Conservation (phyloP, 2,113 vertebrate genomes). For the Oreotrochilus melanogaster region DNA sequence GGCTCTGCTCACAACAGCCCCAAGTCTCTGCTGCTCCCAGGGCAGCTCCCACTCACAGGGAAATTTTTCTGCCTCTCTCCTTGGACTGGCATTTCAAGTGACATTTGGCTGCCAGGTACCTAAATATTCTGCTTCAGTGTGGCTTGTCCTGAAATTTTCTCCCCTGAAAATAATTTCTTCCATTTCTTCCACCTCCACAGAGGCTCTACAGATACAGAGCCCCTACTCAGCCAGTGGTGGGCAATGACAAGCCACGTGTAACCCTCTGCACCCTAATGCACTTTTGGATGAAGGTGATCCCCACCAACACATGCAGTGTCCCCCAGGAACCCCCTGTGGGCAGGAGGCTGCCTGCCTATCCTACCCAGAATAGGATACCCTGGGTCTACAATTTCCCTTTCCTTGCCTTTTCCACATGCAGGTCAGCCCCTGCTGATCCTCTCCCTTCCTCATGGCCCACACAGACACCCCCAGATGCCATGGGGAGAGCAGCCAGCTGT, state of each 20-base stretch:
- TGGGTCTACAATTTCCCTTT: fast-evolving
- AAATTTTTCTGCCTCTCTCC: background rate
- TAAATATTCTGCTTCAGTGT: background rate
- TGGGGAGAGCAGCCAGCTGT: too few relatives aligned
- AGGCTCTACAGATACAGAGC: background rate
- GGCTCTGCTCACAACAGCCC: background rate
- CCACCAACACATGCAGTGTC: background rate
- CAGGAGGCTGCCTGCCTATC: background rate
- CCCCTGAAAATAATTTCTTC: background rate
- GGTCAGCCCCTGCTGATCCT: background rate
- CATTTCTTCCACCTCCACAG: background rate
- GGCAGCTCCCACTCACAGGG: background rate
- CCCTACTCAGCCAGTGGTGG: background rate
- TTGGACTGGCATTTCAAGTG: background rate
- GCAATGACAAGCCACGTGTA: fast-evolving
- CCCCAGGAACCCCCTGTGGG: background rate
- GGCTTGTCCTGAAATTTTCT: background rate
- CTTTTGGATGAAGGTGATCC: background rate
- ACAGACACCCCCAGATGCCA: too few relatives aligned
- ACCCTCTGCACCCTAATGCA: background rate
- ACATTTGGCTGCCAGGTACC: background rate
- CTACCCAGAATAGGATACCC: background rate
- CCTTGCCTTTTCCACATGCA: background rate
- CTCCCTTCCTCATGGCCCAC: fast-evolving
- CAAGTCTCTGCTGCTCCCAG: background rate